Percentiles rank a stretch among this genome's conserved stretches.
Conservation (phyloP, 2,113 vertebrate species). For the Rhadina sibilatrix region DNA sequence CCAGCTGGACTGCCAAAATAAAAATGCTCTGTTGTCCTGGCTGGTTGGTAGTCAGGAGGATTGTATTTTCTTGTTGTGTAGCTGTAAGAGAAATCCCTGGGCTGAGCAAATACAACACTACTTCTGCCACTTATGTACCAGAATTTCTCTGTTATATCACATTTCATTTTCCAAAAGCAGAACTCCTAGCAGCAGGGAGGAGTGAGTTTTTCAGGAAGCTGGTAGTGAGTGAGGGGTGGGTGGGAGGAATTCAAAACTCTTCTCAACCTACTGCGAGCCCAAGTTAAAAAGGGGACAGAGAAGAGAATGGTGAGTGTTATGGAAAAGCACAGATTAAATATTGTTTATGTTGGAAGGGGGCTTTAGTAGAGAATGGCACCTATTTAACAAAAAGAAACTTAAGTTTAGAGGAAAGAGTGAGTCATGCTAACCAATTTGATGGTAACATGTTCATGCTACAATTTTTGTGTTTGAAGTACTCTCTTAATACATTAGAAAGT, state of each 20-base stretch:
- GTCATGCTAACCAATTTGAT: background rate
- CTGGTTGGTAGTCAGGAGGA: background rate
- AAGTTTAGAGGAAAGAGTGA: background rate
- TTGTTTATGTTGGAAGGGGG: background rate
- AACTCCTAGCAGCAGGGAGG: background rate
- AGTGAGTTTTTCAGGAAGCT: background rate
- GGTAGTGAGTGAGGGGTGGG: accelerated
- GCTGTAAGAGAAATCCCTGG: background rate
- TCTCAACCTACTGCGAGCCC: accelerated
- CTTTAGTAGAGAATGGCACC: background rate
- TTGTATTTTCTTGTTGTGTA: background rate
- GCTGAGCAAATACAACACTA: background rate
- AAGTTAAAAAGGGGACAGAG: background rate
- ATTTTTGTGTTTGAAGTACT: background rate
- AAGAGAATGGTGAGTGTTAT: background rate
- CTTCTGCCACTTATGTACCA: background rate
- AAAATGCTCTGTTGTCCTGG: too few relatives aligned
- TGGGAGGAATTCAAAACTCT: background rate
- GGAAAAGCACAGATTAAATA: background rate
- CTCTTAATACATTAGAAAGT: background rate
- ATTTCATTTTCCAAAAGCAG: background rate
- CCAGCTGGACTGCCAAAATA: background rate
- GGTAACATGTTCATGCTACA: background rate
- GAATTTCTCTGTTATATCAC: background rate
- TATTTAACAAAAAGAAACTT: background rate